Evolutionary conservation across 2,888 invertebrate genomes (phyloP).

Genomic region (Cactoblastis cactorum): DNA sequence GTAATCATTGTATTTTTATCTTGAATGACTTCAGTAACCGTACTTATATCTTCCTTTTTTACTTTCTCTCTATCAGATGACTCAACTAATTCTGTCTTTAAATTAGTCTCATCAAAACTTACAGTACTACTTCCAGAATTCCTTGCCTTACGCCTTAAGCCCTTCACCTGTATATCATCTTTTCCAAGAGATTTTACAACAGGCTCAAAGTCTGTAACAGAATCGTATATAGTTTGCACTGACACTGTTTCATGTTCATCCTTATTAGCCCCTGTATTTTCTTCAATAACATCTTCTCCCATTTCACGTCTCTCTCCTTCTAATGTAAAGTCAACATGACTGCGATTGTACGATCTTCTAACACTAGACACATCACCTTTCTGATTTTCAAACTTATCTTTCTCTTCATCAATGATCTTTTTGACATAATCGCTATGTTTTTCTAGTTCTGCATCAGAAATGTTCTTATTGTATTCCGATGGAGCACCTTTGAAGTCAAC

Average conservation of each 20-base stretch:
- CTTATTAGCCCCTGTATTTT: not conserved
- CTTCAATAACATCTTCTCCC: not conserved
- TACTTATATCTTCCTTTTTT: not conserved
- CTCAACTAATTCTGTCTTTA: not conserved
- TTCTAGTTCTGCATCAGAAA: constrained; percentile 43
- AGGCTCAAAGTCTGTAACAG: not conserved
- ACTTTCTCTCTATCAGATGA: not conserved
- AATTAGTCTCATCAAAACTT: not conserved
- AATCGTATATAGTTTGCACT: not conserved
- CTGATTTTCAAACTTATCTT: constrained; percentile 16
- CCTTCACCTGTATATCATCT: constrained; percentile 5
- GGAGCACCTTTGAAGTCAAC: constrained; percentile 32
- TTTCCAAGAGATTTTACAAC: not conserved
- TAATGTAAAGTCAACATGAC: not conserved
- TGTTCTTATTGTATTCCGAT: constrained; percentile 31
- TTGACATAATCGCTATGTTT: constrained; percentile 45
- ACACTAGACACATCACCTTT: not conserved
- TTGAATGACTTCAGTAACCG: not conserved
- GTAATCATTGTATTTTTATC: not conserved
- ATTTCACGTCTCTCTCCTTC: not conserved
- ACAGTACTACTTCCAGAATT: not conserved
- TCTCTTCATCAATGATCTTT: constrained; percentile 35
- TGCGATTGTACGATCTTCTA: not conserved
- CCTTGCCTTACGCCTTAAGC: not conserved
- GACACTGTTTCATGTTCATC: not conserved